Base-by-base conservation (phyloP, 2,888 invertebrate species). In the Automeris io region DNA sequence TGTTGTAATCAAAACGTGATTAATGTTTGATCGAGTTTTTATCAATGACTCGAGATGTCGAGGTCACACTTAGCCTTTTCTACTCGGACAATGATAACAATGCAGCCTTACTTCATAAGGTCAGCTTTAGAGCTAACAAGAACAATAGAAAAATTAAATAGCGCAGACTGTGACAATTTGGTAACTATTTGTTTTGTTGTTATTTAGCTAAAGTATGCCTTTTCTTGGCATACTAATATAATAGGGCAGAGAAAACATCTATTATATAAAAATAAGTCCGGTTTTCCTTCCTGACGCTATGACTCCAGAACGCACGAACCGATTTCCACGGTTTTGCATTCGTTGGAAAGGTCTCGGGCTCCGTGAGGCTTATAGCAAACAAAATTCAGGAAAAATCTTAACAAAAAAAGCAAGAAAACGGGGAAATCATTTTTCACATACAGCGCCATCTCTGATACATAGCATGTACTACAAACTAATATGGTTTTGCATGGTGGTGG, bases 221-320 rank as follows among this genome's bases (percentile, higher is more conserved):
- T n/a, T 41, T 79, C 78, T 71, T 81, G 80, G 68, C 80, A 70
- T 50, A 70, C 63, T 75, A 57, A 56, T 48, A 47, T 51, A 53
- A 49, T 60, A 70, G 67, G 64, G 65, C 65, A 61, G 69, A 66
- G 70, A 71, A 75, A 75, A 60, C 61, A 59, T 57, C 54, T n/a
- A n/a, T n/a, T n/a, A n/a, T n/a, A n/a, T n/a, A n/a, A n/a, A n/a
- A n/a, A n/a, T n/a, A n/a, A n/a, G n/a, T n/a, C n/a, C n/a, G n/a
- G n/a, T n/a, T n/a, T n/a, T n/a, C n/a, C n/a, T n/a, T n/a, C n/a
- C n/a, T n/a, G n/a, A n/a, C n/a, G n/a, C n/a, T n/a, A n/a, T n/a
- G n/a, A n/a, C n/a, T n/a, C n/a, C n/a, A n/a, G n/a, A n/a, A n/a
- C n/a, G n/a, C n/a, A n/a, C n/a, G n/a, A n/a, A n/a, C n/a, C n/a